These are phyloP conservation scores for Indicator maculatus DNA, from an alignment of 2,113 vertebrate genomes.

Conservation along the genomic window DNA sequence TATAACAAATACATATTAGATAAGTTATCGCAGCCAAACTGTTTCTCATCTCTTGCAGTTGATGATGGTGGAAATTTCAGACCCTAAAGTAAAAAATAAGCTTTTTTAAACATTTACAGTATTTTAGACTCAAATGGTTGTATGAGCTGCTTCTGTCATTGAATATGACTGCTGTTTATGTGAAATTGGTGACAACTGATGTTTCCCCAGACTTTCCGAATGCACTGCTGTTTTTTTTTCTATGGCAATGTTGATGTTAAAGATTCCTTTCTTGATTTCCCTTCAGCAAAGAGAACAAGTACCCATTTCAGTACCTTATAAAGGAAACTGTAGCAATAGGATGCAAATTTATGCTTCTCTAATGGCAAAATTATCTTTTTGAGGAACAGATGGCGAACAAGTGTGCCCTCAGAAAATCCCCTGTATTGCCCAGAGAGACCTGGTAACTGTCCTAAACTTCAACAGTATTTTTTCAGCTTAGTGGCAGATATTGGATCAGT, in stretches of 20 bases:
- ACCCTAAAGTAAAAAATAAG: background rate
- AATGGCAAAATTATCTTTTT: background rate
- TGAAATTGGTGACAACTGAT: background rate
- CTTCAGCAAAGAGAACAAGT: background rate
- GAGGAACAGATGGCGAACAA: background rate
- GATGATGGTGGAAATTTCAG: background rate
- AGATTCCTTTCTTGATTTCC: background rate
- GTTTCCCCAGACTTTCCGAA: background rate
- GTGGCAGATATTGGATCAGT: background rate
- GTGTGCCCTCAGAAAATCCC: background rate
- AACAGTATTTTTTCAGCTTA: background rate
- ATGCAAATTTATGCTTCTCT: background rate
- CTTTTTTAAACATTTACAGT: background rate
- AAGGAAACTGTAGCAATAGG: background rate
- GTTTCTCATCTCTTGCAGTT: background rate
- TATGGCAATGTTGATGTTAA: background rate
- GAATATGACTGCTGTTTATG: background rate
- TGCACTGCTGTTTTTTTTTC: background rate
- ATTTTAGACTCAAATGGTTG: background rate
- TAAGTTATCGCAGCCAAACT: background rate
- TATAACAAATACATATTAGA: conserved; percentile 35
- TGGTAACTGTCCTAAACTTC: background rate
- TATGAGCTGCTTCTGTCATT: background rate
- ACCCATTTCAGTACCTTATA: background rate
- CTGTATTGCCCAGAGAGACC: background rate